Conservation (phyloP, 2,797 vertebrate genomes). For the Micromesistius poutassou region DNA sequence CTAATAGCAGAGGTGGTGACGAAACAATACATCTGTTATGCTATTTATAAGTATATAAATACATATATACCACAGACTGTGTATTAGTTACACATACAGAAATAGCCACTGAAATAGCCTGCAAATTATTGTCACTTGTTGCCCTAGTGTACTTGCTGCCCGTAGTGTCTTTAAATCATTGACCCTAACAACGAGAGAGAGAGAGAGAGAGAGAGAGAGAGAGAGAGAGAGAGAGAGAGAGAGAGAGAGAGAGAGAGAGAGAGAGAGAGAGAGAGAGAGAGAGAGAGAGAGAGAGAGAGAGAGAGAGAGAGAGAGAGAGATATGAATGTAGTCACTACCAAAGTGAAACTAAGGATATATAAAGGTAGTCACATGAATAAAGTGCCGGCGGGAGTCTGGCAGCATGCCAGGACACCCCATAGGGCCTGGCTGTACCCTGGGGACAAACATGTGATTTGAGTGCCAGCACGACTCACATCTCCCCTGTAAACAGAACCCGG, state of each 20-base stretch:
- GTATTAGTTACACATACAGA: neutral
- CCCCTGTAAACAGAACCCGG: neutral
- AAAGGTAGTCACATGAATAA: neutral
- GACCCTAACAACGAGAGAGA: too few species aligned
- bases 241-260: too few species aligned
- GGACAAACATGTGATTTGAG: neutral
- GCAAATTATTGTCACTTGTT: too few species aligned
- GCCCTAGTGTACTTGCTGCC: too few species aligned
- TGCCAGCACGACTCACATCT: neutral
- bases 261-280: neutral
- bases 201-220: too few species aligned
- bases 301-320: too few species aligned
- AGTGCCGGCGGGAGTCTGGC: neutral
- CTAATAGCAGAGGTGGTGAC: neutral
- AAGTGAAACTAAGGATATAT: neutral
- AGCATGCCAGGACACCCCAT: neutral
- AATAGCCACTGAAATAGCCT: neutral
- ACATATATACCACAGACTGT: neutral
- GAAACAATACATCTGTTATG: neutral
- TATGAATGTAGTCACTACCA: too few species aligned
- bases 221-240: too few species aligned
- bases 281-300: too few species aligned
- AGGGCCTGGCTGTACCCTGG: neutral
- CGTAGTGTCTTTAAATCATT: too few species aligned
- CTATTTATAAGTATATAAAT: too few species aligned